Evolutionary conservation across 2,888 invertebrate genomes (phyloP).

Genomic region (Dryomyza anilis): DNA sequence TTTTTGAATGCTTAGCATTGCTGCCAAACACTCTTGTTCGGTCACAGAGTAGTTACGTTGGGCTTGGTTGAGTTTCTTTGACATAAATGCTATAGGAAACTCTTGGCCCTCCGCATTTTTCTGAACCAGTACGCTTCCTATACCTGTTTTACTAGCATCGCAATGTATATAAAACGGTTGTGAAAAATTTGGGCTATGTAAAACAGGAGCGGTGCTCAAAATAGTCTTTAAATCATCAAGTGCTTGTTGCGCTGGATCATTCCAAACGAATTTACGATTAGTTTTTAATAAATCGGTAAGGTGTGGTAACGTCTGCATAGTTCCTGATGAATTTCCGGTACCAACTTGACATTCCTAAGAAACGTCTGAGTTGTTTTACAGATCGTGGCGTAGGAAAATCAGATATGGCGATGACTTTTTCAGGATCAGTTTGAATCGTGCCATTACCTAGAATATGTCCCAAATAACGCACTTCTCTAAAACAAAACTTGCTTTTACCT

Average conservation of each 20-base stretch:
- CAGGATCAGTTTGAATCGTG: constrained; percentile 13
- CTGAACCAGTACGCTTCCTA: background rate
- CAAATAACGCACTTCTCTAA: constrained; percentile 20
- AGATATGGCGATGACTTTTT: constrained; percentile 20
- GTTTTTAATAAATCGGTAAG: constrained; percentile 15
- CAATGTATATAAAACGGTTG: constrained; percentile 17
- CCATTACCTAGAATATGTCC: constrained; percentile 27
- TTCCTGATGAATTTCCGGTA: constrained; percentile 16
- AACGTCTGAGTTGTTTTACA: constrained; percentile 18
- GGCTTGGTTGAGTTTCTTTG: background rate
- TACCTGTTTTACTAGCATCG: background rate
- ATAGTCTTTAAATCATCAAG: constrained; percentile 19
- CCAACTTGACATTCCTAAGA: constrained; percentile 28
- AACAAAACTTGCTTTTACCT: constrained; percentile 8
- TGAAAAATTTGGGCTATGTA: constrained; percentile 28
- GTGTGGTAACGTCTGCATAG: constrained; percentile 18
- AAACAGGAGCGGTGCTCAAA: no score
- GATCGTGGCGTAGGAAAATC: constrained; percentile 21
- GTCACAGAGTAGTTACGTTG: background rate
- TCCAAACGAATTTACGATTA: constrained; percentile 13
- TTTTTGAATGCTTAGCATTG: background rate
- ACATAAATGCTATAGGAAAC: background rate
- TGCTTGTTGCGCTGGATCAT: constrained; percentile 14
- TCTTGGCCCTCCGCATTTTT: background rate
- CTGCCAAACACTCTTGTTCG: background rate